These are phyloP conservation scores for Lasioglossum albipes DNA, from an alignment of 1,140 invertebrate genomes.

Conservation along the genomic window DNA sequence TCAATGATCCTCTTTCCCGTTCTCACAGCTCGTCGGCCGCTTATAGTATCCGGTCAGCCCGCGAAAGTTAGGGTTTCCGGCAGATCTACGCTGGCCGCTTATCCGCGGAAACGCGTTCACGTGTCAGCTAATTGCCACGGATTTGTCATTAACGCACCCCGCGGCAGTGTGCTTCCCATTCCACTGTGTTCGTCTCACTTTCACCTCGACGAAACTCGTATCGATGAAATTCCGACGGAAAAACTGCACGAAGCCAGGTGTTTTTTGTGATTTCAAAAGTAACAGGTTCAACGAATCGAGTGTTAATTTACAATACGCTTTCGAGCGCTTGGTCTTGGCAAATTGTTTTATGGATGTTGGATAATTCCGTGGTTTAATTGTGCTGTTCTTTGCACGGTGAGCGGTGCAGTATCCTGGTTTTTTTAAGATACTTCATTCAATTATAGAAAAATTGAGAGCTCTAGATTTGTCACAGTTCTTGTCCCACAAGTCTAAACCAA, in stretches of 20 bases:
- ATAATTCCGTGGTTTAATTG: not conserved
- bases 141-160: slow-evolving; percentile 43
- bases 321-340: too few relatives aligned
- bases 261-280: not conserved
- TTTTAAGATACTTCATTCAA: too few relatives aligned
- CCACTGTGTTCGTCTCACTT: slow-evolving; percentile 30
- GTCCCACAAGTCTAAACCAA: too few relatives aligned
- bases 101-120: slow-evolving; percentile 13
- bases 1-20: slow-evolving; percentile 31
- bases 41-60: slow-evolving; percentile 50
- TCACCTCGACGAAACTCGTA: slow-evolving; percentile 49
- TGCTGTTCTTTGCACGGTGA: too few relatives aligned
- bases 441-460: too few relatives aligned
- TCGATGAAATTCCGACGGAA: slow-evolving; percentile 38
- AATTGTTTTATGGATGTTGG: not conserved
- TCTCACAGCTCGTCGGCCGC: slow-evolving; percentile 8
- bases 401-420: too few relatives aligned
- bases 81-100: slow-evolving; percentile 1
- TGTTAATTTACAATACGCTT: not conserved
- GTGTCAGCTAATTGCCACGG: slow-evolving; percentile 38
- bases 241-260: not conserved
- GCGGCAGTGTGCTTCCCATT: slow-evolving; percentile 18
- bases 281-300: not conserved
- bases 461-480: too few relatives aligned
- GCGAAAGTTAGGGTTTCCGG: slow-evolving; percentile 60